Percentiles rank a stretch among this genome's conserved stretches.
phyloP scores from a whole-genome alignment of 2,888 invertebrate species.

The Torymus aiolomorphi region DNA sequence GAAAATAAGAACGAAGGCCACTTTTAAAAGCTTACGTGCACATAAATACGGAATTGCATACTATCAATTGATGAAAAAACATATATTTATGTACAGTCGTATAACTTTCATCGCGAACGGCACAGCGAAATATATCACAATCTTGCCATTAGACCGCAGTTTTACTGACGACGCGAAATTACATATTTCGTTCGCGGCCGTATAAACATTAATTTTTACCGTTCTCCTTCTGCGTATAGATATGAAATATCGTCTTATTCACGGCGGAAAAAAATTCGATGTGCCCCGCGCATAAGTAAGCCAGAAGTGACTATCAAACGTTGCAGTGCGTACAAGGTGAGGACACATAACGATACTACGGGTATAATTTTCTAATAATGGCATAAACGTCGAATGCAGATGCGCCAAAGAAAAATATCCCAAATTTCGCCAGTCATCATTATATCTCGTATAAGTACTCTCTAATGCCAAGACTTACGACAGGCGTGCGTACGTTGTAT shows the following conservation, averaged over 20 bases:
- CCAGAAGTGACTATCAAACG: too few species aligned
- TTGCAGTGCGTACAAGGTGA: too few species aligned
- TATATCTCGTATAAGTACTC: neutral
- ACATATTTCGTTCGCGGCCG: neutral
- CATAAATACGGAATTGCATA: too few species aligned
- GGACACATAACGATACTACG: too few species aligned
- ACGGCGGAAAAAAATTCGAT: too few species aligned
- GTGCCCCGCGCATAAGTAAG: too few species aligned
- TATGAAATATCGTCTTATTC: neutral
- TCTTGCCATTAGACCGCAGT: neutral
- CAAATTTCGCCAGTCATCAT: constrained; percentile 30
- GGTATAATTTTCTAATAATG: constrained; percentile 24
- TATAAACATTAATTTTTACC: constrained; percentile 7
- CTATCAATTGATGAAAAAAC: too few species aligned
- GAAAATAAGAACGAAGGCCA: too few species aligned
- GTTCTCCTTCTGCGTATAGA: neutral
- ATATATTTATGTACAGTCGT: neutral
- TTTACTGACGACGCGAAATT: constrained; percentile 8
- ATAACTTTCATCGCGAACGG: neutral
- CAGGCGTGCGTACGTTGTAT: neutral
- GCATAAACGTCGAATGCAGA: neutral
- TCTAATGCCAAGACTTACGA: constrained; percentile 12
- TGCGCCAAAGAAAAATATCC: constrained; percentile 11
- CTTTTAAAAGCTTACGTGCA: too few species aligned
- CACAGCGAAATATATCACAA: neutral